These are phyloP conservation scores for Meteorus colon DNA, from an alignment of 2,888 invertebrate genomes.

Conservation along the genomic window DNA sequence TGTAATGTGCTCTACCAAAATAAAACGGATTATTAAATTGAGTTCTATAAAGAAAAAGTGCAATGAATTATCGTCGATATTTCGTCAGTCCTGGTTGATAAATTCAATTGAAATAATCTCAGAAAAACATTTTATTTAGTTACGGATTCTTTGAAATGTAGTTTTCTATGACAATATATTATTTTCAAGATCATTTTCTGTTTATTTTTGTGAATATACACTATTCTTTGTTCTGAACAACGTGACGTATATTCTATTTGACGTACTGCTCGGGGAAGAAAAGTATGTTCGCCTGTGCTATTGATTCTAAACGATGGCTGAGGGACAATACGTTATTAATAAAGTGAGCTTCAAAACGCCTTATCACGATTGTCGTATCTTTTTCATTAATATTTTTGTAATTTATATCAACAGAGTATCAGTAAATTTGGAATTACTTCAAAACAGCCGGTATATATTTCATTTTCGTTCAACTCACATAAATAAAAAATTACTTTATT, in stretches of 20 bases:
- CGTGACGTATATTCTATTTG: neutral
- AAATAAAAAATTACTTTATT: too few relatives aligned
- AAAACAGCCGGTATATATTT: neutral
- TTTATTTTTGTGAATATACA: neutral
- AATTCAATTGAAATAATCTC: neutral
- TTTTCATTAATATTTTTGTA: neutral
- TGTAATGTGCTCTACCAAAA: neutral
- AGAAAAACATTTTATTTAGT: too few relatives aligned
- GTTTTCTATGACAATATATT: neutral
- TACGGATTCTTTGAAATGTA: neutral
- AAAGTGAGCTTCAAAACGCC: constrained; percentile 62
- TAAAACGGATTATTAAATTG: neutral
- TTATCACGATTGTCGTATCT: neutral
- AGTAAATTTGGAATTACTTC: constrained; percentile 8
- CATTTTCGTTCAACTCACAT: too few relatives aligned
- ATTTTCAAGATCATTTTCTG: neutral
- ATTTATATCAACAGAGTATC: neutral
- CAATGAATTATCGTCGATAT: neutral
- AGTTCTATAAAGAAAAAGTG: neutral
- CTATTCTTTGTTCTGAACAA: neutral
- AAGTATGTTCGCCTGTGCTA: constrained; percentile 78
- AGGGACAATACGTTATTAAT: constrained; percentile 69
- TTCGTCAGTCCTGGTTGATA: neutral
- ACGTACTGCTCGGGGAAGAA: constrained; percentile 25
- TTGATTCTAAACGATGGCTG: constrained; percentile 78